Conservation (phyloP, 2,113 vertebrate genomes). For the Malurus elegans region DNA sequence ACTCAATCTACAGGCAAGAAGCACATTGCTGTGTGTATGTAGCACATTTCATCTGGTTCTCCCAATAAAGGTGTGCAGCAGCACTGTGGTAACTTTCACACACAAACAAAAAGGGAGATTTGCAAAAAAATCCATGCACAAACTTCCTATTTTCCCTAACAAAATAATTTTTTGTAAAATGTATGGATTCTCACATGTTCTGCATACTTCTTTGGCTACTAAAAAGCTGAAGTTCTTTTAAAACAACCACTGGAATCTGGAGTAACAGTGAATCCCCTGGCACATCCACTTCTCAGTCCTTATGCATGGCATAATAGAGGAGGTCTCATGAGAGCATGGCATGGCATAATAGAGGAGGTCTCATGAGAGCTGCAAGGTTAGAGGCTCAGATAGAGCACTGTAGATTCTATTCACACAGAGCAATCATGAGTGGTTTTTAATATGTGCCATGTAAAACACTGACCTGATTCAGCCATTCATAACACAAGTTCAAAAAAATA, state of each 20-base stretch:
- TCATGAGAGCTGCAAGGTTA: neutral
- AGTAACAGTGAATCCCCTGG: neutral
- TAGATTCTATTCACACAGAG: neutral
- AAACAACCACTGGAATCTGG: neutral
- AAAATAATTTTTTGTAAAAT: neutral
- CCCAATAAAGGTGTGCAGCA: neutral
- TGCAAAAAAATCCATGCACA: neutral
- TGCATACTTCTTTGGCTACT: neutral
- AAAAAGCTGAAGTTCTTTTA: neutral
- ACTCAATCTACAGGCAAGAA: neutral
- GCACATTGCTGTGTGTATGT: neutral
- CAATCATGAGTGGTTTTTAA: neutral
- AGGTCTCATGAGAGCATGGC: neutral
- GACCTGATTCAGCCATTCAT: neutral
- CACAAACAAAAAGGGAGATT: accelerated
- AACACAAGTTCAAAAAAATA: neutral
- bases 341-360: neutral
- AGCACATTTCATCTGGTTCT: neutral
- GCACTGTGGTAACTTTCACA: neutral
- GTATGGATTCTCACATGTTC: neutral
- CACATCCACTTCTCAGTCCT: neutral
- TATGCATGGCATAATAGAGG: accelerated
- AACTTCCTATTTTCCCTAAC: neutral
- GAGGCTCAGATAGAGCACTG: neutral
- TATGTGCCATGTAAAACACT: neutral